phyloP scores from a whole-genome alignment of 2,888 invertebrate genomes.

The Oligia latruncula region DNA sequence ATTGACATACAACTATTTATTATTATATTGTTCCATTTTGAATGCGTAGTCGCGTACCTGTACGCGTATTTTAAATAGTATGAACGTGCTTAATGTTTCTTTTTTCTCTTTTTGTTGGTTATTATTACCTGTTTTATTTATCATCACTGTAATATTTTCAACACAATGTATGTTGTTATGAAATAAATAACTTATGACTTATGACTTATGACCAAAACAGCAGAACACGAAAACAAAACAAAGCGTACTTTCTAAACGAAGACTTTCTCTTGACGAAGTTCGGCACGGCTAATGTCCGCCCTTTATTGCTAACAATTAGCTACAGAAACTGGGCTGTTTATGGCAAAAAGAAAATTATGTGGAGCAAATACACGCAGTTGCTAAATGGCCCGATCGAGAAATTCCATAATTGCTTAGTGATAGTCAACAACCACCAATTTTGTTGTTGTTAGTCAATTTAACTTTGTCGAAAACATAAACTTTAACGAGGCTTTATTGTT shows the following conservation, averaged over 20 bases:
- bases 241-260: constrained; percentile 84
- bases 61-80: no score
- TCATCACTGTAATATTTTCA: no score
- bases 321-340: constrained; percentile 70
- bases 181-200: no score
- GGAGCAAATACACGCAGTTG: constrained; percentile 48
- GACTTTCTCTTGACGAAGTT: constrained; percentile 84
- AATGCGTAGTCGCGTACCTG: no score
- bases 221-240: constrained; percentile 82
- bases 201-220: no score
- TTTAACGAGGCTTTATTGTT: constrained; percentile 41
- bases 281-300: constrained; percentile 78
- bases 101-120: no score
- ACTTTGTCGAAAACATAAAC: constrained; percentile 33
- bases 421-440: constrained; percentile 44
- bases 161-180: no score
- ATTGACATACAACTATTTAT: no score
- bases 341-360: constrained; percentile 66
- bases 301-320: constrained; percentile 80
- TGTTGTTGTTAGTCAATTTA: constrained; percentile 45
- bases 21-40: no score
- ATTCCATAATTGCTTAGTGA: constrained; percentile 53
- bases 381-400: constrained; percentile 52
- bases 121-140: no score
- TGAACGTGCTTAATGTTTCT: no score